These are phyloP conservation scores for Acanthosepion esculentum DNA, from an alignment of 2,888 invertebrate genomes.

Conservation along the genomic window DNA sequence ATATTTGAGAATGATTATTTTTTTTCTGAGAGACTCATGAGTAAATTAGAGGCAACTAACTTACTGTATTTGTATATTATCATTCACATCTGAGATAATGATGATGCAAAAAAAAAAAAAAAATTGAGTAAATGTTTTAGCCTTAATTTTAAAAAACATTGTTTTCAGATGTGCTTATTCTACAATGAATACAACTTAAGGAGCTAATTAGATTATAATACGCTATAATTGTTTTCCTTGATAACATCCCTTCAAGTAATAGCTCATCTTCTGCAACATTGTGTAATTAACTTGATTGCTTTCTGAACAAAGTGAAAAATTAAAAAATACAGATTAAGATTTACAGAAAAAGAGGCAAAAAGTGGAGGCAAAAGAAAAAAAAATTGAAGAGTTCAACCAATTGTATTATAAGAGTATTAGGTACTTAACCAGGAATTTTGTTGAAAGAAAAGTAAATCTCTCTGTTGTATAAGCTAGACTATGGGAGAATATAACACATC, in stretches of 20 bases:
- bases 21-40: neutral
- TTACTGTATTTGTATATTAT: neutral
- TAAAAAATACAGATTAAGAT: neutral
- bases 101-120: neutral
- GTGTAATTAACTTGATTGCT: neutral
- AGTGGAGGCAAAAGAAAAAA: neutral
- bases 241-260: constrained; percentile 4
- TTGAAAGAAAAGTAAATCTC: no score
- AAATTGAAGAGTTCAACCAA: neutral
- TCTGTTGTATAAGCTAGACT: neutral
- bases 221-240: neutral
- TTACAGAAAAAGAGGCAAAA: neutral
- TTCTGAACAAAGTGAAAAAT: neutral
- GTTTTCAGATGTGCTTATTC: neutral
- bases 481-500: neutral
- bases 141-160: neutral
- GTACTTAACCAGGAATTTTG: no score
- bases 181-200: neutral
- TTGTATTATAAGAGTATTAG: neutral
- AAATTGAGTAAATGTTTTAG: neutral
- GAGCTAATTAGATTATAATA: neutral
- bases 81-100: neutral
- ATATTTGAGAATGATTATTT: no score
- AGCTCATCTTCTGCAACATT: neutral
- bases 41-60: neutral